Evolutionary conservation across 2,888 invertebrate genomes (phyloP).

Genomic region (Physocephala rufipes): DNA sequence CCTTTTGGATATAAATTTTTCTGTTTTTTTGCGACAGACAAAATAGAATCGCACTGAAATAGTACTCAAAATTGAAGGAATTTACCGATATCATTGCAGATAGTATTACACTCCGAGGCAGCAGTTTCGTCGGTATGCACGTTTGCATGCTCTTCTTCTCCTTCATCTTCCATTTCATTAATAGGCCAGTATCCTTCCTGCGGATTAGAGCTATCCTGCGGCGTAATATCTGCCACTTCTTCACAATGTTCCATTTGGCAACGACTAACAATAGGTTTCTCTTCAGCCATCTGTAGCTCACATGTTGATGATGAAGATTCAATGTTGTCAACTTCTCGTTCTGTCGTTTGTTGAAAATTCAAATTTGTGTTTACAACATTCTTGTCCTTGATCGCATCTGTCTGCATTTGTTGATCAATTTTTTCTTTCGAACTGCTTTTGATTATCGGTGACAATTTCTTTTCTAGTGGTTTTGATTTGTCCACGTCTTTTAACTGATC

Average conservation of each 20-base stretch:
- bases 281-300: constrained; percentile 9
- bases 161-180: constrained; percentile 31
- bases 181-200: background rate
- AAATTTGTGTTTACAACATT: constrained; percentile 5
- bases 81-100: constrained; percentile 35
- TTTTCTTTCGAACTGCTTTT: constrained; percentile 42
- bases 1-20: background rate
- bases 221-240: background rate
- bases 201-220: background rate
- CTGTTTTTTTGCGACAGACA: background rate
- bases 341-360: constrained; percentile 17
- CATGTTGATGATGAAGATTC: constrained; percentile 19
- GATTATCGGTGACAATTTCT: constrained; percentile 29
- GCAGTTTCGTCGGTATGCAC: constrained; percentile 27
- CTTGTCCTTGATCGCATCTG: constrained; percentile 40
- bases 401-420: constrained; percentile 55
- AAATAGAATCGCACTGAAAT: background rate
- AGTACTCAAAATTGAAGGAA: background rate
- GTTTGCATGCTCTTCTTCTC: constrained; percentile 30
- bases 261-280: background rate
- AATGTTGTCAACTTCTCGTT: background rate
- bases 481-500: constrained; percentile 42
- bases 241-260: background rate
- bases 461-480: constrained; percentile 43
- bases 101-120: constrained; percentile 16